Conservation (phyloP, 1,140 invertebrate genomes). For the Apis cerana region DNA sequence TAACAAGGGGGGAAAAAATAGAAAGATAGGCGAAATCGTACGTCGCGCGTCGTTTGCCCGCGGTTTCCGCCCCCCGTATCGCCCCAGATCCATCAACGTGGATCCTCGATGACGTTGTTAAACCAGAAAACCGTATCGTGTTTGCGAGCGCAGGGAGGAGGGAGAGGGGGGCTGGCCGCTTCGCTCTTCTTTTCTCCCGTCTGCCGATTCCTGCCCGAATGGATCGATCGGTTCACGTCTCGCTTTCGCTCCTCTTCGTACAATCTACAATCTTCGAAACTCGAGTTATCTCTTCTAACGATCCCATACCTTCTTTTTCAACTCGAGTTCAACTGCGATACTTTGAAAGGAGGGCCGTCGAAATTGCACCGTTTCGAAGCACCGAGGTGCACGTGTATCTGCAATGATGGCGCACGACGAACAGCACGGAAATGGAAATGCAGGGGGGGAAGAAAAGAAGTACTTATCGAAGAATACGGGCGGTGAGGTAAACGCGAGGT, state of each 20-base stretch:
- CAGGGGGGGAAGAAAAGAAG: too few species aligned
- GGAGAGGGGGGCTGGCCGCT: slow-evolving; percentile 11
- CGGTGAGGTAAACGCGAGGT: background rate
- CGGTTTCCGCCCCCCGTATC: slow-evolving; percentile 6
- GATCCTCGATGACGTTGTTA: slow-evolving; percentile 21
- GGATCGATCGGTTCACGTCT: slow-evolving; percentile 48
- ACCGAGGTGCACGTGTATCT: too few species aligned
- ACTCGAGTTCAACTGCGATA: too few species aligned
- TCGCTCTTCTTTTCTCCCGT: slow-evolving; percentile 4
- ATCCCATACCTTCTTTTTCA: too few species aligned
- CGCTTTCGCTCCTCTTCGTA: background rate
- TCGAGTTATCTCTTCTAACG: too few species aligned
- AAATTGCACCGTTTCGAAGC: too few species aligned
- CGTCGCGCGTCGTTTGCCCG: slow-evolving; percentile 29
- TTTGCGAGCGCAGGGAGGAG: too few species aligned
- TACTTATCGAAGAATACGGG: background rate
- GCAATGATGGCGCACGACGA: too few species aligned
- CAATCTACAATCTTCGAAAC: slow-evolving; percentile 30
- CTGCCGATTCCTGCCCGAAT: slow-evolving; percentile 19
- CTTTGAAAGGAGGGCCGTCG: too few species aligned
- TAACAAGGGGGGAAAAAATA: slow-evolving; percentile 22
- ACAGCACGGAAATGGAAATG: too few species aligned
- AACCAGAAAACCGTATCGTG: slow-evolving; percentile 20
- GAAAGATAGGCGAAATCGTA: slow-evolving; percentile 17
- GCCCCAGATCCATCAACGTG: slow-evolving; percentile 31